These are phyloP conservation scores for Solenodon paradoxus DNA, from an alignment of 2,113 vertebrate genomes.

Conservation along the genomic window DNA sequence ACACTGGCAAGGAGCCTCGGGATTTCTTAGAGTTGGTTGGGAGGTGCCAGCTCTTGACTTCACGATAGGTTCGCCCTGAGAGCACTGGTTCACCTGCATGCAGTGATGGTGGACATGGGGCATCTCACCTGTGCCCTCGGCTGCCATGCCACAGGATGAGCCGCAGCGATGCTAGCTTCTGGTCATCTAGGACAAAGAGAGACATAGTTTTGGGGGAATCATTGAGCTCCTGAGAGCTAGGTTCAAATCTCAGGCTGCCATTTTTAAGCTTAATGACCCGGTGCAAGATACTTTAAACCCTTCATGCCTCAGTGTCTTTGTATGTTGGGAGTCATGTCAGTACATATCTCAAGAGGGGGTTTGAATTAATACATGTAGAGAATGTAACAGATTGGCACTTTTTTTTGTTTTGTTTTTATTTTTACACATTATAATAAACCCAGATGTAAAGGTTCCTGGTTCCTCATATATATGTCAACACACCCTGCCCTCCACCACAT, in stretches of 20 bases:
- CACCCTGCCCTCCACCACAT: too few species aligned
- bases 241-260: not conserved
- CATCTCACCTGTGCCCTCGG: not conserved
- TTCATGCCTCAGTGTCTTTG: not conserved
- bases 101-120: not conserved
- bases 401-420: too few species aligned
- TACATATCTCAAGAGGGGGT: not conserved
- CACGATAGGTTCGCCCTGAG: not conserved
- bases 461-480: too few species aligned
- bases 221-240: not conserved
- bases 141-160: not conserved
- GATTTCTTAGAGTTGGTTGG: not conserved
- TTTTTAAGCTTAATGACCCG: not conserved
- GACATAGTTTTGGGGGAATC: not conserved
- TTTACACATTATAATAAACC: too few species aligned
- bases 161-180: not conserved
- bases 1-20: not conserved
- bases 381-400: not conserved
- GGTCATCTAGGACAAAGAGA: not conserved
- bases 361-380: not conserved
- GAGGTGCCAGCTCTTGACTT: not conserved
- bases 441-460: too few species aligned
- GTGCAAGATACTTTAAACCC: not conserved
- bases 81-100: accelerated
- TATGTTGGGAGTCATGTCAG: not conserved